Evolutionary conservation across 2,888 invertebrate genomes (phyloP).

Genomic region (Zonitis immaculata): DNA sequence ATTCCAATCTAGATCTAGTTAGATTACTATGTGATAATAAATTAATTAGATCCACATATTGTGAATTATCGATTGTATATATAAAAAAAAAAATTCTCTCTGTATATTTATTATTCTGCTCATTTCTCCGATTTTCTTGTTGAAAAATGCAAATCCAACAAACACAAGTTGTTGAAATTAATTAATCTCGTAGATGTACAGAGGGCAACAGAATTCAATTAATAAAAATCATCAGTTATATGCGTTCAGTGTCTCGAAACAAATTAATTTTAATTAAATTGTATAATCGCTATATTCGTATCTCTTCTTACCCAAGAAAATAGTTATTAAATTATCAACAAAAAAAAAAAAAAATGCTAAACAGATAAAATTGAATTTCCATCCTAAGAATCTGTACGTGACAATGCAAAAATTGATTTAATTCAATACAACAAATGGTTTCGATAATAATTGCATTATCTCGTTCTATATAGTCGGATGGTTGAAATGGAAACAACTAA

Average conservation of each 20-base stretch:
- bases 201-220: conserved; percentile 6
- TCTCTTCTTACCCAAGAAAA: background rate
- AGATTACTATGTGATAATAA: conserved; percentile 41
- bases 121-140: background rate
- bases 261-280: conserved; percentile 19
- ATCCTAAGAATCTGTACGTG: background rate
- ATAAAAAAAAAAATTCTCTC: too few relatives aligned
- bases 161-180: background rate
- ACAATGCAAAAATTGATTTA: background rate
- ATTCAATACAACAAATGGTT: background rate
- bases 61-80: too few relatives aligned
- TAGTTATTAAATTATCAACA: too few relatives aligned
- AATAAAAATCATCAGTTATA: conserved; percentile 11
- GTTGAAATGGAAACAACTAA: background rate
- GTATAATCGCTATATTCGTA: conserved; percentile 12
- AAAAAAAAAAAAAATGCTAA: background rate
- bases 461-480: background rate
- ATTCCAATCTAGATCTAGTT: conserved; percentile 41
- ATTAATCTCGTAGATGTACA: background rate
- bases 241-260: conserved; percentile 5
- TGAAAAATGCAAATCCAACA: background rate
- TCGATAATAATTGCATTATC: background rate
- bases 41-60: conserved; percentile 42
- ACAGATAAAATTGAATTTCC: background rate
- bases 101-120: background rate